phyloP scores from a whole-genome alignment of 2,888 invertebrate genomes.

The Escarpia spicata region DNA sequence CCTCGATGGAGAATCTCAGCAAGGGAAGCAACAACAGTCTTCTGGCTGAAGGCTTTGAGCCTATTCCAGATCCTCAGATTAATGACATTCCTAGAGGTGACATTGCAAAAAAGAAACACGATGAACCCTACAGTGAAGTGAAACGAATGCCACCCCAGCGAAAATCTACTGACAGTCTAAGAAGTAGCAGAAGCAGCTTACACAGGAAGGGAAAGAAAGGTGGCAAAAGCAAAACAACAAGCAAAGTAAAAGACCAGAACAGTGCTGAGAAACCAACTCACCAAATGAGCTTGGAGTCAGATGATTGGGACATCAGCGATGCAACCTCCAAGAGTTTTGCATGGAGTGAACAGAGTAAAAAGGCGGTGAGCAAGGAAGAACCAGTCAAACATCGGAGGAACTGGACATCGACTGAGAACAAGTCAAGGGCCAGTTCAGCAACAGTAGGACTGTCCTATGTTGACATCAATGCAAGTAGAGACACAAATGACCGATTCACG shows the following conservation, averaged over 20 bases:
- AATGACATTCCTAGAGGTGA: conserved; percentile 26
- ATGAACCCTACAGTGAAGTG: background rate
- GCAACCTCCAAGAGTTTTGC: background rate
- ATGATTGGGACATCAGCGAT: background rate
- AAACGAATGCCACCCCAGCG: background rate
- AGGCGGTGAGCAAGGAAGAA: background rate
- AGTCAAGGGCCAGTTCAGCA: background rate
- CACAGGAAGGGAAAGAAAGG: background rate
- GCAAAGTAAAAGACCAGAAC: background rate
- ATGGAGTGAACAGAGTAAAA: background rate
- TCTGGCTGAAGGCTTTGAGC: conserved; percentile 26
- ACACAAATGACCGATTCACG: background rate
- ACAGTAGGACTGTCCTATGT: background rate
- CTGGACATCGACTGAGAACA: background rate
- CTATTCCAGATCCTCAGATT: conserved; percentile 29
- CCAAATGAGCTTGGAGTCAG: background rate
- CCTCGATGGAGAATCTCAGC: conserved; percentile 31
- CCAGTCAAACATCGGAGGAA: background rate
- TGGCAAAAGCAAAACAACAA: background rate
- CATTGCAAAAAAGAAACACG: background rate
- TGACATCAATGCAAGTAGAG: background rate
- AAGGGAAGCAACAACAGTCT: background rate
- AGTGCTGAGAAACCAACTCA: background rate
- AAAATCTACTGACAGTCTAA: background rate
- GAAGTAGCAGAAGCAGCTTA: conserved; percentile 4